phyloP scores from a whole-genome alignment of 1,140 invertebrate species.

The Papilio dardanus region DNA sequence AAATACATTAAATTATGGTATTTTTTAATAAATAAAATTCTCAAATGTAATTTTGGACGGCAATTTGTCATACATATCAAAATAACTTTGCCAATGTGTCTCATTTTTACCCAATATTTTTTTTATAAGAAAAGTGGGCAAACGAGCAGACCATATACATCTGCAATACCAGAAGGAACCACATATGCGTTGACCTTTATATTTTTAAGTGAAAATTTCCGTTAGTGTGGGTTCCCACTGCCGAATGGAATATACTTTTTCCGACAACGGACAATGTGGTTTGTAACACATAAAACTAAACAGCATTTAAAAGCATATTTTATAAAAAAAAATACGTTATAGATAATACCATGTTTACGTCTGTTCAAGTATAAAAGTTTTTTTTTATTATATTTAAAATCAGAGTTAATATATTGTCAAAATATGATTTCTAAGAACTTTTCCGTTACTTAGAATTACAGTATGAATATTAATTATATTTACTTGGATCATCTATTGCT shows the following conservation, averaged over 20 bases:
- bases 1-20: neutral
- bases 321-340: neutral
- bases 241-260: too few species aligned
- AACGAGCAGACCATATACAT: too few species aligned
- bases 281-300: neutral
- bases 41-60: constrained; percentile 27
- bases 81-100: neutral
- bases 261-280: neutral
- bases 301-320: neutral
- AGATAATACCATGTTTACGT: constrained; percentile 10
- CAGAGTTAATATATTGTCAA: constrained; percentile 16
- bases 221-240: too few species aligned
- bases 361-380: constrained; percentile 22
- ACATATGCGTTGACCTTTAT: too few species aligned
- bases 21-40: neutral
- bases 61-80: neutral
- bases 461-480: constrained; percentile 36
- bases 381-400: constrained; percentile 3
- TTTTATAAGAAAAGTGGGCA: too few species aligned
- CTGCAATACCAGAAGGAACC: too few species aligned
- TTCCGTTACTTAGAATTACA: neutral
- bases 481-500: constrained; percentile 58
- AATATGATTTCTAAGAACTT: constrained; percentile 26
- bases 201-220: too few species aligned
- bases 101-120: too few species aligned